Percentiles rank a stretch among this genome's conserved stretches.
Evolutionary conservation across 2,888 invertebrate genomes (phyloP).

Genomic region (Cantharis rufa): DNA sequence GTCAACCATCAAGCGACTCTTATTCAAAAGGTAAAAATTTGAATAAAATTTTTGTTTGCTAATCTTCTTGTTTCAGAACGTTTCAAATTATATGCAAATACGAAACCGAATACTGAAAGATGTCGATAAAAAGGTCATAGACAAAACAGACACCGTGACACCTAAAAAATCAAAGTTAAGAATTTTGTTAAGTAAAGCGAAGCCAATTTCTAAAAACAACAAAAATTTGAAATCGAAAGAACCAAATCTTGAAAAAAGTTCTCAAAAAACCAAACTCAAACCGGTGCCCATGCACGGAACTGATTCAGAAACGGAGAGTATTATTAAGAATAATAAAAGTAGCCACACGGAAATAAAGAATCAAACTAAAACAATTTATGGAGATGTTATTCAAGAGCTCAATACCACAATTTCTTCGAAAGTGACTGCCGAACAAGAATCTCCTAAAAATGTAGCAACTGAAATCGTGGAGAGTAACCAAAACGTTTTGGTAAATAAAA

Average conservation of each 20-base stretch:
- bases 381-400: slow-evolving; percentile 18
- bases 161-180: neutral
- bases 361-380: neutral
- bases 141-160: neutral
- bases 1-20: slow-evolving; percentile 63
- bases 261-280: neutral
- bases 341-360: neutral
- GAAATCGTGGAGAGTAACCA: neutral
- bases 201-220: neutral
- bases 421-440: neutral
- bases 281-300: slow-evolving; percentile 10
- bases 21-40: slow-evolving; percentile 61
- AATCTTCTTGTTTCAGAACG: slow-evolving; percentile 7
- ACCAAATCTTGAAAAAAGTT: neutral
- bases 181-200: neutral
- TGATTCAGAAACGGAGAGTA: slow-evolving; percentile 10
- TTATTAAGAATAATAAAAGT: neutral
- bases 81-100: slow-evolving; percentile 17
- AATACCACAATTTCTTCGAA: slow-evolving; percentile 5
- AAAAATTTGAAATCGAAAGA: neutral
- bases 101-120: slow-evolving; percentile 9
- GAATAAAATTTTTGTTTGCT: neutral
- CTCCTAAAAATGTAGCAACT: neutral
- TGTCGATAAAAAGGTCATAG: slow-evolving; percentile 3
- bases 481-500: neutral